Evolutionary conservation across 2,888 invertebrate genomes (phyloP).

Genomic region (Chrysina gloriosa): DNA sequence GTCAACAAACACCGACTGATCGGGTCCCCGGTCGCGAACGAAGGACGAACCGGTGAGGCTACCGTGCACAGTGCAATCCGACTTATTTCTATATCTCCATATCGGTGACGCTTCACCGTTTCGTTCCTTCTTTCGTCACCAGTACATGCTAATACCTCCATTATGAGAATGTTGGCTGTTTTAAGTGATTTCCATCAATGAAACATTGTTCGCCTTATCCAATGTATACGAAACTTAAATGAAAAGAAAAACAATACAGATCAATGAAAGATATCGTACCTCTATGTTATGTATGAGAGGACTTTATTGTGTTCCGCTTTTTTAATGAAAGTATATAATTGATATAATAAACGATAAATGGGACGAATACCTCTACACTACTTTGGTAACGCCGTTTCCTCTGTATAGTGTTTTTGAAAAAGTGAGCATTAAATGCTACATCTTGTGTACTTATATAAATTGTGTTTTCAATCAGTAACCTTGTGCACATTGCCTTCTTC

Average conservation of each 20-base stretch:
- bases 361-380: slow-evolving; percentile 66
- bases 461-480: slow-evolving; percentile 43
- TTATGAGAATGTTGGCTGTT: slow-evolving; percentile 66
- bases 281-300: slow-evolving; percentile 66
- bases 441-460: slow-evolving; percentile 66
- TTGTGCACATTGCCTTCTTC: slow-evolving; percentile 34
- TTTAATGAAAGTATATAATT: slow-evolving; percentile 59
- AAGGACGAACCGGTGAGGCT: slow-evolving; percentile 43
- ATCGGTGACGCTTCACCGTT: slow-evolving; percentile 36
- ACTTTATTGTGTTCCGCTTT: slow-evolving; percentile 67
- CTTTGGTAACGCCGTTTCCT: slow-evolving; percentile 67
- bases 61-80: slow-evolving; percentile 47
- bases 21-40: slow-evolving; percentile 45
- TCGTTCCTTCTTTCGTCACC: slow-evolving; percentile 38
- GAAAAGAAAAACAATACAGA: slow-evolving; percentile 57
- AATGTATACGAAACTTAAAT: slow-evolving; percentile 73
- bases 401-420: slow-evolving; percentile 67
- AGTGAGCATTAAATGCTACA: slow-evolving; percentile 68
- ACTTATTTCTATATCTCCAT: slow-evolving; percentile 44
- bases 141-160: slow-evolving; percentile 61
- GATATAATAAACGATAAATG: slow-evolving; percentile 55
- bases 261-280: slow-evolving; percentile 63
- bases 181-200: slow-evolving; percentile 66
- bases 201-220: slow-evolving; percentile 73
- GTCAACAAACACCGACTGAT: slow-evolving; percentile 46